Evolutionary conservation across 2,797 vertebrate species (phyloP).

Genomic region (Gallinago stenura): DNA sequence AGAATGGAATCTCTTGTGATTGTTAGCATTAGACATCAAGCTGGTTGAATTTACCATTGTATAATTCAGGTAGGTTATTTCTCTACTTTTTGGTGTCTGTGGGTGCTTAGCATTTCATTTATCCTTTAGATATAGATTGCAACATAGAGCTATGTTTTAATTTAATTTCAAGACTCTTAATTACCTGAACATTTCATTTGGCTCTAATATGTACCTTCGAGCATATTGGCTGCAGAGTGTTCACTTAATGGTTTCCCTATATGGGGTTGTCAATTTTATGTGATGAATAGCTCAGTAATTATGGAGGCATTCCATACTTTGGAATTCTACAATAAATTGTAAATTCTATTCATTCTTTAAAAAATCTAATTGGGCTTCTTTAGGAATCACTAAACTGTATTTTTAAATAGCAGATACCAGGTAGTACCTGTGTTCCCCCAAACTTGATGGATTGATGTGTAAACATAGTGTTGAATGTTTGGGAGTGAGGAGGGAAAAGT

Average conservation of each 20-base stretch:
- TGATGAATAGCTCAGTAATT: constrained; percentile 20
- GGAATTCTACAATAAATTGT: not conserved
- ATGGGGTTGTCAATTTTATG: constrained; percentile 39
- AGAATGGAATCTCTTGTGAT: not conserved
- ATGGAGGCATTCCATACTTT: not conserved
- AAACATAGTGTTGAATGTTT: not conserved
- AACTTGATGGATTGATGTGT: not conserved
- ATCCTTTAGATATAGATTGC: not conserved
- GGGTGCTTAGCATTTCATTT: not conserved
- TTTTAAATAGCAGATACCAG: not conserved
- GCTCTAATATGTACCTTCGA: not conserved
- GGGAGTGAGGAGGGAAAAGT: not conserved
- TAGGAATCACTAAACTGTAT: not conserved
- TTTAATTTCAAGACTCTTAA: constrained; percentile 21
- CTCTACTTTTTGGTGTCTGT: not conserved
- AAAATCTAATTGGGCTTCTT: not conserved
- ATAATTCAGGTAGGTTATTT: not conserved
- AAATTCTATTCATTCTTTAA: not conserved
- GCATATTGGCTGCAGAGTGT: constrained; percentile 17
- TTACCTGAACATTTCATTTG: constrained; percentile 41
- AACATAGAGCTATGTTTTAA: not conserved
- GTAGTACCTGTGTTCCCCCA: not conserved
- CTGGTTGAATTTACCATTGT: not conserved
- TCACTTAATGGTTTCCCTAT: constrained; percentile 29
- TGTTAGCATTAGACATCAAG: not conserved